A percentile compares a stretch with the other conserved stretches of the same genome.
These are phyloP conservation scores for Esox niger DNA, from an alignment of 2,113 vertebrate species.

Conservation along the genomic window DNA sequence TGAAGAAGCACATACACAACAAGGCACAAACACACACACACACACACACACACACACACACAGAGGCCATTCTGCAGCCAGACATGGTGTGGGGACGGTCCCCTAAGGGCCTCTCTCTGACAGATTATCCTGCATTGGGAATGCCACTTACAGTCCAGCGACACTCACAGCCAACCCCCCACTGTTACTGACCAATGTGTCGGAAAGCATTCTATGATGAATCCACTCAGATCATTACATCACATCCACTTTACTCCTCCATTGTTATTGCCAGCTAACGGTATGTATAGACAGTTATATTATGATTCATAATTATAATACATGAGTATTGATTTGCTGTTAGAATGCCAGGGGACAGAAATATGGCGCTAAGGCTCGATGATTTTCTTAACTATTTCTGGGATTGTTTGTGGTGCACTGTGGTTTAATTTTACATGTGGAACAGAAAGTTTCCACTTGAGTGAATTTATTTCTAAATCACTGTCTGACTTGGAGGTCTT, in stretches of 20 bases:
- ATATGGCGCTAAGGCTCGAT: not conserved
- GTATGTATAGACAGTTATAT: too few relatives aligned
- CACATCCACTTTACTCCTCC: constrained; percentile 35
- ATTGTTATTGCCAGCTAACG: constrained; percentile 13
- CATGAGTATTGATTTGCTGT: not conserved
- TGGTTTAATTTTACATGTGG: not conserved
- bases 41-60: too few relatives aligned
- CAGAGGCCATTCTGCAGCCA: constrained; percentile 58
- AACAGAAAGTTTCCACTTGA: not conserved
- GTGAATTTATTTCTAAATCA: constrained; percentile 35
- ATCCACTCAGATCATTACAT: constrained; percentile 56
- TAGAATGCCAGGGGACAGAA: not conserved
- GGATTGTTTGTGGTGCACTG: not conserved
- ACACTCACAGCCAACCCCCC: constrained; percentile 59
- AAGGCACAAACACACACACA: constrained; percentile 1
- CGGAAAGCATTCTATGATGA: constrained; percentile 56
- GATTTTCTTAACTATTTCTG: not conserved
- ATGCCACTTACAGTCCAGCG: constrained; percentile 68
- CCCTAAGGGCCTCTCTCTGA: constrained; percentile 60
- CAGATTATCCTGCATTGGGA: constrained; percentile 68
- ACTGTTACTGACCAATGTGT: constrained; percentile 62
- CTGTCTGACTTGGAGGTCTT: constrained; percentile 16
- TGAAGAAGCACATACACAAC: constrained; percentile 3
- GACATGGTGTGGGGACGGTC: constrained; percentile 53
- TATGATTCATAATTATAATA: not conserved